These are phyloP conservation scores for Calliphora vomitoria DNA, from an alignment of 2,888 invertebrate genomes.

Conservation along the genomic window DNA sequence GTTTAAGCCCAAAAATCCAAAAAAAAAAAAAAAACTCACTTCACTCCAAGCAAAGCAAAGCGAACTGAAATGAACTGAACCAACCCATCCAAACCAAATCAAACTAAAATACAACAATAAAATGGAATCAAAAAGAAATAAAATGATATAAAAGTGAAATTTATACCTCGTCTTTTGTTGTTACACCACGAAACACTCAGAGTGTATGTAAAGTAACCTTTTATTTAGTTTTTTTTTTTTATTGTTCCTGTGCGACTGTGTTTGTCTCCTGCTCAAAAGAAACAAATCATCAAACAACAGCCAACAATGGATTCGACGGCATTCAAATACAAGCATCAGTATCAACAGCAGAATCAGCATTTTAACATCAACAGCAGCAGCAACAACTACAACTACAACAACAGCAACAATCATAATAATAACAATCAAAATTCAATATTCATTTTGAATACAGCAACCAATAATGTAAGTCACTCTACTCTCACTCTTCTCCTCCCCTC, in stretches of 20 bases:
- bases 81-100: conserved; percentile 17
- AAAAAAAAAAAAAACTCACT: conserved; percentile 1
- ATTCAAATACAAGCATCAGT: conserved; percentile 62
- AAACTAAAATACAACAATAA: conserved; percentile 43
- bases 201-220: conserved; percentile 16
- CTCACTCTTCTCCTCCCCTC: no score
- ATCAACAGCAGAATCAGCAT: conserved; percentile 43
- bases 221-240: conserved; percentile 1
- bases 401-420: conserved; percentile 56
- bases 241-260: not conserved
- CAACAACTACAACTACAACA: conserved; percentile 25
- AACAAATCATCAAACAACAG: conserved; percentile 31
- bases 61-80: conserved; percentile 1
- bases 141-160: conserved; percentile 55
- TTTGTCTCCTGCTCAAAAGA: not conserved
- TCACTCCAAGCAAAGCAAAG: not conserved
- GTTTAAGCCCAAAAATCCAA: conserved; percentile 13
- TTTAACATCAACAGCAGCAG: conserved; percentile 29
- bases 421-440: conserved; percentile 73
- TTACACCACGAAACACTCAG: conserved; percentile 33
- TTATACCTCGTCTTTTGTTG: conserved; percentile 28
- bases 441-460: conserved; percentile 69
- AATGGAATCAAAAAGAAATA: conserved; percentile 40
- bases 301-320: conserved; percentile 64
- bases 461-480: conserved; percentile 62